Conservation (phyloP, 2,113 vertebrate species). For the Tragelaphus scriptus region DNA sequence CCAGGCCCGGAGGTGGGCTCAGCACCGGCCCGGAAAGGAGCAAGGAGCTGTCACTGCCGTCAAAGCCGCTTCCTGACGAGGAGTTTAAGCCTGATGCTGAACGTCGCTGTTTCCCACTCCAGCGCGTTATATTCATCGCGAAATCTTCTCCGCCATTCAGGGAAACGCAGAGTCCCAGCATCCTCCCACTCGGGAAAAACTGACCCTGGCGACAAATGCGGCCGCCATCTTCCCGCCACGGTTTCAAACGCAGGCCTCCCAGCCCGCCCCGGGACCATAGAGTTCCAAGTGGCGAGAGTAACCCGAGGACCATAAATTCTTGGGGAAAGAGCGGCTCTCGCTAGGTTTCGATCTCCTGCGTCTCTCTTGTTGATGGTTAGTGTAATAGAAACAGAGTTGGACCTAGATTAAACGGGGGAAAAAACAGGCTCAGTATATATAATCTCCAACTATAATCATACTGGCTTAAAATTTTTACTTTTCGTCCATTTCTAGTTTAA, state of each 20-base stretch:
- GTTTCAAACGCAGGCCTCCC: conserved; percentile 58
- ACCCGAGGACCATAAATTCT: background rate
- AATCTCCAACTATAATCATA: background rate
- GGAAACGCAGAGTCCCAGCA: background rate
- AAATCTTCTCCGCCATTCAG: background rate
- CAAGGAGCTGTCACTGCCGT: conserved; percentile 58
- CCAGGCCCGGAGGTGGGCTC: conserved; percentile 86
- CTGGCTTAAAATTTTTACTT: background rate
- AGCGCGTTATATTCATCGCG: background rate
- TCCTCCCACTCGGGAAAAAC: background rate
- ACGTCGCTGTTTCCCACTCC: conserved; percentile 52
- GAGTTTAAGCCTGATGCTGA: conserved; percentile 59
- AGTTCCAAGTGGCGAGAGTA: conserved; percentile 1
- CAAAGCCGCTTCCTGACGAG: conserved; percentile 70
- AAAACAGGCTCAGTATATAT: background rate
- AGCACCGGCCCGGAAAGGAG: conserved; percentile 78
- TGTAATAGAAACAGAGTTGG: fast-evolving
- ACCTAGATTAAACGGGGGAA: no score
- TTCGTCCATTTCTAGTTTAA: background rate
- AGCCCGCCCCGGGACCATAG: conserved; percentile 49
- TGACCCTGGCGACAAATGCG: fast-evolving
- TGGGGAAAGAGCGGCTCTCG: background rate
- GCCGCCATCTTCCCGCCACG: conserved; percentile 71
- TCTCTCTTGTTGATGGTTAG: fast-evolving
- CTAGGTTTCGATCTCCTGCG: background rate